Base-by-base conservation (phyloP, 2,888 invertebrate genomes). In the Drosophila subsilvestris region DNA sequence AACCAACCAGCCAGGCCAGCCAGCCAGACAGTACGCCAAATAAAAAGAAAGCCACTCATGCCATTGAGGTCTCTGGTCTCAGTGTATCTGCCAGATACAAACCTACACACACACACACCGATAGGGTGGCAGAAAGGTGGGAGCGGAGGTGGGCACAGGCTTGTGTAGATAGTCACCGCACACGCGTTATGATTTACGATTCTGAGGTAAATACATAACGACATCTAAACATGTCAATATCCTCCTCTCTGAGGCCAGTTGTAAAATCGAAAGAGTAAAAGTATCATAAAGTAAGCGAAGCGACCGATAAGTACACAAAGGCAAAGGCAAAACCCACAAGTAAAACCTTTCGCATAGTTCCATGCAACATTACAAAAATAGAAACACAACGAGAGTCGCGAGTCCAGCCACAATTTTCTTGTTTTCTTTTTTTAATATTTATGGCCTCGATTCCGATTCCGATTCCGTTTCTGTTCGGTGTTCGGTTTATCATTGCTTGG, bases 181-280 rank as follows among this genome's bases (percentile, higher is more conserved):
- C 84, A 88, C 86, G 79, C 87, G 69, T 84, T 88, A 88, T 88
- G 87, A 84, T 84, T 84, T 84, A 84, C 74, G 87, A 88, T 77
- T 73, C 54, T 37, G 63, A 78, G 81, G 89, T 88, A 88, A 86
- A 88, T 84, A 84, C 81, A 76, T 88, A 84, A 86, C 83, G 83
- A 84, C 83, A 88, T 86, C 89, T 86, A 88, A 84, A 84, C 85
- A 84, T 84, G 83, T 88, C 83, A 84, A 80, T 83, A 88, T 83
- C 78, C 84, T 86, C 76, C 83, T 75, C 68, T 32, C 78, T 74
- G 62, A 49, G 66, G 66, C 66, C 57, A 66, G 83, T 88, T 84
- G 87, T 84, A 80, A 84, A 86, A 67, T 84, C 76, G 73, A 88
- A 86, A 88, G 83, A 84, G 83, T 84, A 86, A 88, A 84, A 80